Base-by-base conservation (phyloP, 1,140 invertebrate genomes). In the Magallana gigas region DNA sequence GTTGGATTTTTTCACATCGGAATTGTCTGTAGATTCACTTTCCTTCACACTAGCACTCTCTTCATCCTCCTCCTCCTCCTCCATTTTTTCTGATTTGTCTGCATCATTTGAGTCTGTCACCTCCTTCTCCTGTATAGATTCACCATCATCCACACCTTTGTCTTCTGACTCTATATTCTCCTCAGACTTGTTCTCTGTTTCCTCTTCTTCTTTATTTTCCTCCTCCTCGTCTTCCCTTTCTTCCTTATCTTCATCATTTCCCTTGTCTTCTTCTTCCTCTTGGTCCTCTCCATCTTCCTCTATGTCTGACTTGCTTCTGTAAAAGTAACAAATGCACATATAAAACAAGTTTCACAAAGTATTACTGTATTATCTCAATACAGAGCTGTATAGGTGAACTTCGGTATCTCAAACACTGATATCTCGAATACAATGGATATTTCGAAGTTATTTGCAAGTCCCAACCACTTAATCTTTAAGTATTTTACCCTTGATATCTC, bases 61-160 rank as follows among this genome's bases (percentile, higher is more conserved):
- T 29, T 29, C 68, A 0, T 18, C 23, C 57, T 87, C 18, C 68
- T 87, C 56, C 57, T 84, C 76, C 64, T 29, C 82, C 4, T 56
- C 59, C 29, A 60, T 83, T 1, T 76, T 71, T n/a, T 85, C 81
- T 81, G 81, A 57, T 14, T 29, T 59, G 56, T 86, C 64, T n/a
- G 81, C 59, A 57, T 85, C 80, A 29, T 60, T 62, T 12, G 60
- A 58, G n/a, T n/a, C 76, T 68, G 8, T 60, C 59, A 58, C 57
- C 16, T 85, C 58, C 48, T 12, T 9, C 18, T 82, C 57, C 11
- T 64, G 18, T 11, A 48, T 48, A 36, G 7, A 18, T 16, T 64
- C 80, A 29, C 86, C 57, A 84, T 56, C 57, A 11, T 59, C 58
- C 68, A 81, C 64, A n/a, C n/a, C 86, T 76, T 64, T 62, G 71